phyloP scores from a whole-genome alignment of 2,888 invertebrate species.

The Andrena marginata region DNA sequence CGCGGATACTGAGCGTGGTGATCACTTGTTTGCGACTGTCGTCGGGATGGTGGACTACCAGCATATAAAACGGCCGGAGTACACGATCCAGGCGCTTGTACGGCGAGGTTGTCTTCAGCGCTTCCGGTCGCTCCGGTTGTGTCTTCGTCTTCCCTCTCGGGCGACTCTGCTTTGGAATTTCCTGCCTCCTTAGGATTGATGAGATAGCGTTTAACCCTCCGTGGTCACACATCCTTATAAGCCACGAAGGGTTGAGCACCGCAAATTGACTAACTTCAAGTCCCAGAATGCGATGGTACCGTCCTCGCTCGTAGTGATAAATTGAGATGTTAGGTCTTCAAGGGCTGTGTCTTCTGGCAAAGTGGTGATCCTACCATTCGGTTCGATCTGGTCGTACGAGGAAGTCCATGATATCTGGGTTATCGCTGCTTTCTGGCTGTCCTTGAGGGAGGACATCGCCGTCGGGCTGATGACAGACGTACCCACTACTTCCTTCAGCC shows the following conservation, averaged over 20 bases:
- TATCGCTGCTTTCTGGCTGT: slow-evolving; percentile 89
- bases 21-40: slow-evolving; percentile 84
- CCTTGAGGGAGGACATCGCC: slow-evolving; percentile 87
- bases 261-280: slow-evolving; percentile 86
- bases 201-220: no score
- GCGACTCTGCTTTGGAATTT: slow-evolving; percentile 13
- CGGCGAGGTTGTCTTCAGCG: slow-evolving; percentile 88
- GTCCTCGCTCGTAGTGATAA: slow-evolving; percentile 89
- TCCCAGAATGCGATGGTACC: slow-evolving; percentile 91
- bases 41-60: slow-evolving; percentile 85
- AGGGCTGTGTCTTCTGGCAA: slow-evolving; percentile 80
- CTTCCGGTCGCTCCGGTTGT: slow-evolving; percentile 85
- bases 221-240: no score
- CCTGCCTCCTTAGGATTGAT: slow-evolving; percentile 32
- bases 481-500: slow-evolving; percentile 89
- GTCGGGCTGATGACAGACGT: slow-evolving; percentile 87
- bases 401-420: slow-evolving; percentile 90
- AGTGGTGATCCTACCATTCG: slow-evolving; percentile 87
- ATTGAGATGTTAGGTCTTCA: slow-evolving; percentile 86
- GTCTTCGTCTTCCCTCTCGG: slow-evolving; percentile 5
- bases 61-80: slow-evolving; percentile 88
- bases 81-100: slow-evolving; percentile 87
- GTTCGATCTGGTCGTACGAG: slow-evolving; percentile 87
- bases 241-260: no score
- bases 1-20: slow-evolving; percentile 85